Base-by-base conservation (phyloP, 2,888 invertebrate genomes). In the Apamea sordens region DNA sequence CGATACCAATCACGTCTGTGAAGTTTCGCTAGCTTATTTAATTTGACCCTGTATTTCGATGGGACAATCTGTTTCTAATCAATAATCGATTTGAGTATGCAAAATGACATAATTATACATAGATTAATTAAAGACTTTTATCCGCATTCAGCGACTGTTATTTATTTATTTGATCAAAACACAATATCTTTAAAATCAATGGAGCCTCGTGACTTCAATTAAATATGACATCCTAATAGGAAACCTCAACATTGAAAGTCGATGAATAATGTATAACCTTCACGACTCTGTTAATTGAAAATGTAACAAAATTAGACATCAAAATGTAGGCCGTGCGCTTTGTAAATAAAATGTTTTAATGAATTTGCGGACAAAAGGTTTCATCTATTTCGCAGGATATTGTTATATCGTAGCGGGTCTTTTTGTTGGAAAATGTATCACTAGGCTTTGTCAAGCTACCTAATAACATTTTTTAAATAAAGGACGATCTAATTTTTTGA, bases 221-320 rank as follows among this genome's bases (percentile, higher is more conserved):
- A 69, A 79, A 68, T 81, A 73, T 32, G 41, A 68, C 41, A 73
- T 71, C 56, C 13, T 76, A 77, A 84, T 65, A 67, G n/a, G 47
- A 68, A 73, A 86, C 18, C 11, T 75, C 65, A 73, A 85, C 21
- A 79, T 71, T 77, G 50, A 72, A 80, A 86, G 70, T 28, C 76
- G 67, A 74, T 86, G 76, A 88, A 88, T 86, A 88, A 88, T 81
- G 80, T 73, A 77, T 76, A 81, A 36, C 80, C 61, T 79, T 67
- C 50, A 77, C 44, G 67, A 53, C 28, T 79, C 36, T 32, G 56
- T 77, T 88, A 86, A 86, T 86, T 84, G 77, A 77, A 79, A 88
- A 76, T 69, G 50, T 79, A 86, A 77, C 59, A 63, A 81, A 79
- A 81, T 83, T 76, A 70, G 63, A 53, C 47, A 64, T 61, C 73